phyloP scores from a whole-genome alignment of 2,113 vertebrate genomes.

The Taurulus bubalis region DNA sequence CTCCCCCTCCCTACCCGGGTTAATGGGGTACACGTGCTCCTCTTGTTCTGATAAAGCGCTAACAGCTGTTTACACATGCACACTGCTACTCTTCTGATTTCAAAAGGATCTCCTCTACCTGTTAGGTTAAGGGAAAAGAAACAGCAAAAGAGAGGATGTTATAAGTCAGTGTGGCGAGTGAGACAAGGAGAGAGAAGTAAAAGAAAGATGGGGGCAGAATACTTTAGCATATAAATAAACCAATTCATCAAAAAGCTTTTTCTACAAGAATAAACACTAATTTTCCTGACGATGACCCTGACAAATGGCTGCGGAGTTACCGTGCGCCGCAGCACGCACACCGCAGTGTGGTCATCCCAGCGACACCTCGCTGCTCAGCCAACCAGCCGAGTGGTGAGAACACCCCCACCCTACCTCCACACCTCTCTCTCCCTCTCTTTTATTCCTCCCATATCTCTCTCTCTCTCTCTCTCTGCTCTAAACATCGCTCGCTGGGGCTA shows the following conservation, averaged over 20 bases:
- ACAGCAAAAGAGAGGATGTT: conserved; percentile 5
- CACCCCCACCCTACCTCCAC: neutral
- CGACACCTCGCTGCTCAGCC: conserved; percentile 55
- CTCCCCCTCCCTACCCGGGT: conserved; percentile 31
- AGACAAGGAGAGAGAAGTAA: conserved; percentile 4
- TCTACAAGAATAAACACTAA: conserved; percentile 95
- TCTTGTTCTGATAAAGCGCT: conserved; percentile 31
- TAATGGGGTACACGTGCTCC: conserved; percentile 57
- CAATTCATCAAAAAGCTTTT: conserved; percentile 94
- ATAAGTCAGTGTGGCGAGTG: conserved; percentile 12
- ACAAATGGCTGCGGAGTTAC: conserved; percentile 87
- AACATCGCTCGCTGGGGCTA: conserved; percentile 85
- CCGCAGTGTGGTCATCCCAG: conserved; percentile 85
- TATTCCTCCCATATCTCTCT: conserved; percentile 4
- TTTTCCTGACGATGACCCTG: conserved; percentile 94
- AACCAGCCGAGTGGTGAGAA: conserved; percentile 42
- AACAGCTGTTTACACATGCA: conserved; percentile 61
- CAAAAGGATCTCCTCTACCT: conserved; percentile 56
- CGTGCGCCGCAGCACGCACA: neutral
- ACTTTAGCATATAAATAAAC: conserved; percentile 99
- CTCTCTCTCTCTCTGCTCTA: conserved; percentile 15
- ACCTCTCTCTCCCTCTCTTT: neutral
- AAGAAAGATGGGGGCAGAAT: conserved; percentile 50
- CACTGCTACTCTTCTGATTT: conserved; percentile 42
- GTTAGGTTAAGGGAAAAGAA: conserved; percentile 20